Percentiles rank a stretch among this genome's conserved stretches.
These are phyloP conservation scores for Theristicus caerulescens DNA, from an alignment of 2,113 vertebrate genomes.

Conservation along the genomic window DNA sequence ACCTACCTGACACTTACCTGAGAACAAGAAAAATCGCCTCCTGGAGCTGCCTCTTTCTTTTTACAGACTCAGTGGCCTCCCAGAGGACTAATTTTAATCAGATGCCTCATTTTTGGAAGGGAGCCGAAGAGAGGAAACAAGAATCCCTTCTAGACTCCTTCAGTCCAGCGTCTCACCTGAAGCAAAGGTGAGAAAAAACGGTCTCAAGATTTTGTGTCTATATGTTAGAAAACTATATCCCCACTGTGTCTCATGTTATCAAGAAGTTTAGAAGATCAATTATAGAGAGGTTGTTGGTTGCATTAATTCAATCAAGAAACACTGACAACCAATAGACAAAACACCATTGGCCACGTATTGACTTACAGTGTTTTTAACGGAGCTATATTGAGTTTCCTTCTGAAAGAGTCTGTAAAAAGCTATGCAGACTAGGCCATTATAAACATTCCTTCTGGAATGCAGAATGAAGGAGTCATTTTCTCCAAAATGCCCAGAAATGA, in stretches of 20 bases:
- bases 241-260: not conserved
- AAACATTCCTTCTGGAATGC: not conserved
- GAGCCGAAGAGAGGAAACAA: not conserved
- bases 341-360: not conserved
- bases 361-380: not conserved
- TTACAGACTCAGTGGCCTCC: not conserved
- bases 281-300: not conserved
- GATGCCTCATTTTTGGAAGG: not conserved
- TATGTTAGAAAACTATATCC: not conserved
- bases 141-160: not conserved
- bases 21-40: not conserved
- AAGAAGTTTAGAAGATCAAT: not conserved
- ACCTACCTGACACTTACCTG: not conserved
- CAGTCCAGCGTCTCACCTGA: not conserved
- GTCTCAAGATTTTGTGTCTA: not conserved
- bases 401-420: not conserved
- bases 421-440: not conserved
- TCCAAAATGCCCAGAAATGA: not conserved
- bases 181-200: not conserved
- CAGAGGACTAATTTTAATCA: not conserved
- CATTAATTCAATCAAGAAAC: not conserved
- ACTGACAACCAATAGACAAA: not conserved
- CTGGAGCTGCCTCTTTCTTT: not conserved
- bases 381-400: not conserved
- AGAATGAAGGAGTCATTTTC: not conserved